Conservation (phyloP, 2,113 vertebrate genomes). For the Gracilinanus agilis region DNA sequence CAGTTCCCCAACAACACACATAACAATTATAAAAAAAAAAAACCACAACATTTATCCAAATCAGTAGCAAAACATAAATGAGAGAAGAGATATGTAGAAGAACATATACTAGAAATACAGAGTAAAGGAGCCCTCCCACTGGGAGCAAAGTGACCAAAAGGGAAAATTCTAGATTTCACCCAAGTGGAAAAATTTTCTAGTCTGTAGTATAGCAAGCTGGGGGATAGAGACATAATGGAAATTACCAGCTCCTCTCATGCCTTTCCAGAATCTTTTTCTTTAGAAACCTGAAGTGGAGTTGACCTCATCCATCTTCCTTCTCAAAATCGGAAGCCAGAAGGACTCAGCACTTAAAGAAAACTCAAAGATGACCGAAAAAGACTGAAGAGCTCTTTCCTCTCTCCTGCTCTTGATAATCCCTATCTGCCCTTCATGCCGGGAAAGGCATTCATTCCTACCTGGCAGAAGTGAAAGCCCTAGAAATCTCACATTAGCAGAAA, state of each 20-base stretch:
- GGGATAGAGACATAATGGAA: not conserved
- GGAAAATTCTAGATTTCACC: not conserved
- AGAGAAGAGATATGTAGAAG: not conserved
- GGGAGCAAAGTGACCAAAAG: not conserved
- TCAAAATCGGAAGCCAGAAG: not conserved
- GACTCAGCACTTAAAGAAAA: not conserved
- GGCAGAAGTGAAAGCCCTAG: not conserved
- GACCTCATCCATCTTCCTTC: not conserved
- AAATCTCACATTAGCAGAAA: not conserved
- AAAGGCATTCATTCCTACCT: not conserved
- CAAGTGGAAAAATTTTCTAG: not conserved
- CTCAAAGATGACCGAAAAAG: not conserved
- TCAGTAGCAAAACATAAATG: not conserved
- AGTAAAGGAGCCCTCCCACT: not conserved
- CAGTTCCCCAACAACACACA: not conserved
- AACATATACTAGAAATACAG: not conserved
- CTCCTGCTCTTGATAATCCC: not conserved
- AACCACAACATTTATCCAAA: not conserved
- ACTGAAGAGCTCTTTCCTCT: not conserved
- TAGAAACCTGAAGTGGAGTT: not conserved
- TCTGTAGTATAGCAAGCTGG: not conserved
- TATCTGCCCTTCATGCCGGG: not conserved
- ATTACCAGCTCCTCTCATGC: not conserved
- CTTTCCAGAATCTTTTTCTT: not conserved
- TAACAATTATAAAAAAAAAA: not conserved